Evolutionary conservation across 1,140 invertebrate species (phyloP).

Genomic region (Microplitis mediator): DNA sequence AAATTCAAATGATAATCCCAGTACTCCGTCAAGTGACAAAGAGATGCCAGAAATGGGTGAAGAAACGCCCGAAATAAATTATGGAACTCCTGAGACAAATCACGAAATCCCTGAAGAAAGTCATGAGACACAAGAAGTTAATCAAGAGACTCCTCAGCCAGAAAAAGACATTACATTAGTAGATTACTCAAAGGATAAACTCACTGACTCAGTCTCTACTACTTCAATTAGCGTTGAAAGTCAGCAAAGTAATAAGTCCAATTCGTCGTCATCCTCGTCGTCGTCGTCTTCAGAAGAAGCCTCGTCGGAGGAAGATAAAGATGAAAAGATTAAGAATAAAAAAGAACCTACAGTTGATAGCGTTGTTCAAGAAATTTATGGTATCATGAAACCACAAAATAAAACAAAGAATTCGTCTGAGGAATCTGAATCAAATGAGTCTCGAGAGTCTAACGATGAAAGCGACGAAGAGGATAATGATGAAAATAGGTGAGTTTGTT

Average conservation of each 20-base stretch:
- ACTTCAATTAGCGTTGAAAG: not conserved
- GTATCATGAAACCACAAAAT: slow-evolving; percentile 38
- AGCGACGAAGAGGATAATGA: slow-evolving; percentile 47
- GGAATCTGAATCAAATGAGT: not conserved
- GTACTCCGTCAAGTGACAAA: slow-evolving; percentile 19
- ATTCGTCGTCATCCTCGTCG: not conserved
- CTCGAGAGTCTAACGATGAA: not conserved
- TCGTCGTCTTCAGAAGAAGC: slow-evolving; percentile 3
- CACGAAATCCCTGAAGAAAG: slow-evolving; percentile 49
- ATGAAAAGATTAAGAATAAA: slow-evolving; percentile 25
- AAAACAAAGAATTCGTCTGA: slow-evolving; percentile 4
- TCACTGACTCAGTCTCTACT: not conserved
- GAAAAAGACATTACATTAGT: not conserved
- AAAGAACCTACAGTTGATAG: slow-evolving; percentile 44
- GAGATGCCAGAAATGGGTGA: slow-evolving; percentile 35
- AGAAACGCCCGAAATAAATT: slow-evolving; percentile 46
- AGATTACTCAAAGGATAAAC: slow-evolving; percentile 18
- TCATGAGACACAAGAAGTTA: slow-evolving; percentile 41
- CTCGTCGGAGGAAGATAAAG: not conserved
- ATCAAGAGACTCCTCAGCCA: slow-evolving; percentile 20
- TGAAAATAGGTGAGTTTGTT: slow-evolving; percentile 44
- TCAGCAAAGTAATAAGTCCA: not conserved
- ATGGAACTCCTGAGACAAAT: slow-evolving; percentile 52
- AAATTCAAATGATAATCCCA: not conserved
- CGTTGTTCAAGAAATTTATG: slow-evolving; percentile 46